These are phyloP conservation scores for Eonycteris spelaea DNA, from an alignment of 2,113 vertebrate genomes.

Conservation along the genomic window DNA sequence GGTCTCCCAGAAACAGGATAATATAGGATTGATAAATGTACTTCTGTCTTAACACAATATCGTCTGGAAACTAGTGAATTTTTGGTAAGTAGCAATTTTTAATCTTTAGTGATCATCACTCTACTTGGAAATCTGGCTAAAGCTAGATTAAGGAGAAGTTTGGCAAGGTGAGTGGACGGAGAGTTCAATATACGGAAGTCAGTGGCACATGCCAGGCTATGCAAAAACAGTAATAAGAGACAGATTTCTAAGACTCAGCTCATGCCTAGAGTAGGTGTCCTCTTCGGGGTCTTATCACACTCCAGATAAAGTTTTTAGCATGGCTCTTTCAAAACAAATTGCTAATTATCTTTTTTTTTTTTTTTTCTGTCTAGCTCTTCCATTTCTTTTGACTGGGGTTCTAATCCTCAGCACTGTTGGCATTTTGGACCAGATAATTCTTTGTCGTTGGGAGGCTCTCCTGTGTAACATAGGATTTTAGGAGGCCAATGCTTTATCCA, in stretches of 20 bases:
- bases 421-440: not conserved
- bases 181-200: not conserved
- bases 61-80: not conserved
- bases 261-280: not conserved
- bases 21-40: not conserved
- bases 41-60: not conserved
- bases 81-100: not conserved
- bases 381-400: not conserved
- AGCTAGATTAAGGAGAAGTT: not conserved
- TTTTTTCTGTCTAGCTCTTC: not conserved
- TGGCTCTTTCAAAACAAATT: not conserved
- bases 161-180: not conserved
- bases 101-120: not conserved
- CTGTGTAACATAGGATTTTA: constrained; percentile 26
- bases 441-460: not conserved
- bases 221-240: not conserved
- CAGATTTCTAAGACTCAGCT: not conserved
- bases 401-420: not conserved
- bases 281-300: not conserved
- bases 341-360: not conserved
- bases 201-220: not conserved
- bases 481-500: constrained; percentile 86
- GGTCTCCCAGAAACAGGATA: not conserved
- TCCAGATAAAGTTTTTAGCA: not conserved
- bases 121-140: not conserved